Evolutionary conservation across 2,888 invertebrate species (phyloP).

Genomic region (Drosophila atripex): DNA sequence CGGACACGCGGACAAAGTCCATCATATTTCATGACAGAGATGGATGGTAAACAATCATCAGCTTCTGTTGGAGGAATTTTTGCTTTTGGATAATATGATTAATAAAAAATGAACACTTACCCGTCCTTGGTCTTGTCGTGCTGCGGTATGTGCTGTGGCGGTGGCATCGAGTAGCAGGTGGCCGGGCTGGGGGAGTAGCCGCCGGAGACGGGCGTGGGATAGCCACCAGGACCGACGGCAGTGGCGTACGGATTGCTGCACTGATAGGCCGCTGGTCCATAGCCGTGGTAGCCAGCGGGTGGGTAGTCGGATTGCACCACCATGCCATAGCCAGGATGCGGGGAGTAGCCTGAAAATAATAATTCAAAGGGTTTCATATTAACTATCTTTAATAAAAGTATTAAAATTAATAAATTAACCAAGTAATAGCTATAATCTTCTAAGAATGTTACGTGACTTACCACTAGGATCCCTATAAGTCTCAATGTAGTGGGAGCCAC

Average conservation of each 20-base stretch:
- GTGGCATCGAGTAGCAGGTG: slow-evolving; percentile 94
- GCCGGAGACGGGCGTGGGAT: slow-evolving; percentile 89
- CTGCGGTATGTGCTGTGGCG: slow-evolving; percentile 90
- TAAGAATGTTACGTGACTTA: slow-evolving; percentile 82
- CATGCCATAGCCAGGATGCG: slow-evolving; percentile 93
- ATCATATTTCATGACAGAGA: slow-evolving; percentile 9
- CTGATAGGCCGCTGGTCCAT: slow-evolving; percentile 87
- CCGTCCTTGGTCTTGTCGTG: slow-evolving; percentile 88
- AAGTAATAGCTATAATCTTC: too few species aligned
- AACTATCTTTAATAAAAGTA: too few species aligned
- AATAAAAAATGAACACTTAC: slow-evolving; percentile 76
- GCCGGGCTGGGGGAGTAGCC: slow-evolving; percentile 88
- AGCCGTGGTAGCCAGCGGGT: slow-evolving; percentile 89
- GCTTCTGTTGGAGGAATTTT: too few species aligned
- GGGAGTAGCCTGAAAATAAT: slow-evolving; percentile 89
- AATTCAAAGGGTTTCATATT: background rate
- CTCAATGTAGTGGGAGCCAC: slow-evolving; percentile 94
- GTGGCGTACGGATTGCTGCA: slow-evolving; percentile 84
- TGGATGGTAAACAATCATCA: slow-evolving; percentile 20
- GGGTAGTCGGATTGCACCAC: slow-evolving; percentile 92
- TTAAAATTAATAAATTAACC: too few species aligned
- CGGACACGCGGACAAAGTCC: too few species aligned
- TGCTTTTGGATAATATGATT: slow-evolving; percentile 13
- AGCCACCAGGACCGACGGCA: slow-evolving; percentile 85
- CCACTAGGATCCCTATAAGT: slow-evolving; percentile 94